Conservation (phyloP, 2,888 invertebrate genomes). For the Adelphocoris suturalis region DNA sequence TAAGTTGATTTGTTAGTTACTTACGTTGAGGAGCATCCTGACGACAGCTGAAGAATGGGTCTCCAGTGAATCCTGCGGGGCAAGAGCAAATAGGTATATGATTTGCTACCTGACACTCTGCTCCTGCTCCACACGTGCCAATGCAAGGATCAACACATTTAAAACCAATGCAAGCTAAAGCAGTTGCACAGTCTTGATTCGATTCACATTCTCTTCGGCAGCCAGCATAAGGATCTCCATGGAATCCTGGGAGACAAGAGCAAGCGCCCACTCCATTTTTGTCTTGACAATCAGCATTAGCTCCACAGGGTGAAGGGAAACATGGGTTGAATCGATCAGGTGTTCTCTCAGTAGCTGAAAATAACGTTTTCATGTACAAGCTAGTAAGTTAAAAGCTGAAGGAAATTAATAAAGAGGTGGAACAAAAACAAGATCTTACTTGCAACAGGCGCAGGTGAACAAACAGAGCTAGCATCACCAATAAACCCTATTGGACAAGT, state of each 20-base stretch:
- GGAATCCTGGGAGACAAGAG: conserved; percentile 87
- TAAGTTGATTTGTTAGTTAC: conserved; percentile 67
- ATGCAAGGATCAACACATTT: conserved; percentile 93
- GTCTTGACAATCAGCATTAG: conserved; percentile 90
- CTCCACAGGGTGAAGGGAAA: conserved; percentile 90
- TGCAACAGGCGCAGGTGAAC: conserved; percentile 78
- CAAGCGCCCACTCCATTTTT: conserved; percentile 92
- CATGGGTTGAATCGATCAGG: conserved; percentile 87
- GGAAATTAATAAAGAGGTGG: background rate
- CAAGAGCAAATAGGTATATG: conserved; percentile 90
- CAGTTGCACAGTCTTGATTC: conserved; percentile 87
- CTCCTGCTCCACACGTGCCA: conserved; percentile 89
- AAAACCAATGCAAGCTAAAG: conserved; percentile 87
- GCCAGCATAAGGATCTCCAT: conserved; percentile 90
- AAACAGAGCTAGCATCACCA: conserved; percentile 86
- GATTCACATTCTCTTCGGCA: conserved; percentile 89
- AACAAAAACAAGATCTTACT: conserved; percentile 76
- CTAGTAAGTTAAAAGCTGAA: background rate
- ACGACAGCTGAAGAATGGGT: conserved; percentile 88
- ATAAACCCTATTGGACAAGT: conserved; percentile 90
- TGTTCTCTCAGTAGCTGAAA: conserved; percentile 83
- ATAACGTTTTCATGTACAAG: conserved; percentile 19
- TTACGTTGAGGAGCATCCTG: conserved; percentile 80
- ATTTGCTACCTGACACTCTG: conserved; percentile 88
- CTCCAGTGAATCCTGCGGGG: conserved; percentile 87